phyloP scores from a whole-genome alignment of 2,797 vertebrate genomes.

The Melanotaenia parkinsoni region DNA sequence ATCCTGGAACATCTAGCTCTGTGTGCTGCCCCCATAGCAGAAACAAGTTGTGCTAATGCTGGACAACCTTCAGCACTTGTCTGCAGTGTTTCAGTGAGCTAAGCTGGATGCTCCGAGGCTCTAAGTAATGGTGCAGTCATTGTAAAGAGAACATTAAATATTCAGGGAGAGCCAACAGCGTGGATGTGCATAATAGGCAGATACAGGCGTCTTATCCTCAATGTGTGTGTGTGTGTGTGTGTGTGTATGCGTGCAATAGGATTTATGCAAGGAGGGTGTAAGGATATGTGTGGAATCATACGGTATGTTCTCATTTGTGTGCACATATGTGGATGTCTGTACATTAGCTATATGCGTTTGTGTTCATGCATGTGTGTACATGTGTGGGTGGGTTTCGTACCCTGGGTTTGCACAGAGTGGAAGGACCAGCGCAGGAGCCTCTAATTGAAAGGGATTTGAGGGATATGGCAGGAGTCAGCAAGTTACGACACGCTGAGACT shows the following conservation, averaged over 20 bases:
- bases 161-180: conserved; percentile 77
- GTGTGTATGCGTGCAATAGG: conserved; percentile 31
- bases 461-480: conserved; percentile 78
- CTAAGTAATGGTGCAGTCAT: conserved; percentile 78
- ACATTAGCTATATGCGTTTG: conserved; percentile 22
- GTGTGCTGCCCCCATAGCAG: conserved; percentile 14
- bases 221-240: conserved; percentile 28
- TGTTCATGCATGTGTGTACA: conserved; percentile 22
- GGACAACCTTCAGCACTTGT: conserved; percentile 57
- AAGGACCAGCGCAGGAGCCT: conserved; percentile 72
- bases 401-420: conserved; percentile 68
- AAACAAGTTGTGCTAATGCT: conserved; percentile 40
- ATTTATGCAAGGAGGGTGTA: conserved; percentile 57
- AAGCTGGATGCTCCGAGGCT: conserved; percentile 62
- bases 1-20: conserved; percentile 27
- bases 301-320: conserved; percentile 47
- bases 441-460: conserved; percentile 86
- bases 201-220: conserved; percentile 68
- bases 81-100: conserved; percentile 67
- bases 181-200: conserved; percentile 79
- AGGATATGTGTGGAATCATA: conserved; percentile 41
- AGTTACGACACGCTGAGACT: conserved; percentile 69
- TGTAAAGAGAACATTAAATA: conserved; percentile 82
- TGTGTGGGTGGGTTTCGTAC: conserved; percentile 58
- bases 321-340: conserved; percentile 44